Evolutionary conservation across 1,140 invertebrate species (phyloP).

Genomic region (Globodera ellingtonae): DNA sequence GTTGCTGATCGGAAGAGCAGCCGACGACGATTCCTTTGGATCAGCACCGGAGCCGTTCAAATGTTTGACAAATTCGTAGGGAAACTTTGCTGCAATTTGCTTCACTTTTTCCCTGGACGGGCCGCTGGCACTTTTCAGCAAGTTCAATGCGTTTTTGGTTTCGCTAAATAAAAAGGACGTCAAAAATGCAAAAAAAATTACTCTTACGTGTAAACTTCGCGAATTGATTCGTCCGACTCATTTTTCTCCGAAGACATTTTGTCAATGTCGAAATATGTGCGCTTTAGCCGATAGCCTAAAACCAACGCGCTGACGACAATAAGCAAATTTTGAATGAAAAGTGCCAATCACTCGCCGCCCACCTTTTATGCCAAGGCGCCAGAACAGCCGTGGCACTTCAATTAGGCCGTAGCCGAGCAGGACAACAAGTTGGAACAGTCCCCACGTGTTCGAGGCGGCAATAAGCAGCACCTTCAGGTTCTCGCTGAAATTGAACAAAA

Average conservation of each 20-base stretch:
- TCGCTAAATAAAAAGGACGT: conserved; percentile 49
- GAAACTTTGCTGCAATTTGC: conserved; percentile 54
- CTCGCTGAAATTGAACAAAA: conserved; percentile 69
- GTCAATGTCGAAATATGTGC: conserved; percentile 93
- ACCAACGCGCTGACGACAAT: conserved; percentile 4
- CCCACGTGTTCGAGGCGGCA: conserved; percentile 99
- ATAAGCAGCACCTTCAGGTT: conserved; percentile 94
- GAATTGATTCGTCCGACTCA: conserved; percentile 91
- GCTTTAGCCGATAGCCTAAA: conserved; percentile 72
- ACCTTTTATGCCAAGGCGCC: conserved; percentile 68
- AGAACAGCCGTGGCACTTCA: conserved; percentile 86
- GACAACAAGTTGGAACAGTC: conserved; percentile 88
- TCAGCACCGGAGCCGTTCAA: conserved; percentile 11
- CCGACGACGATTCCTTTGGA: neutral
- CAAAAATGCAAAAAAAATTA: neutral
- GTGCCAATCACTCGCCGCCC: neutral
- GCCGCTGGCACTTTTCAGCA: conserved; percentile 56
- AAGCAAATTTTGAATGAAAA: neutral
- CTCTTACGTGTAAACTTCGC: conserved; percentile 87
- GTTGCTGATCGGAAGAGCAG: neutral
- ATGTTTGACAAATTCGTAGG: conserved; percentile 29
- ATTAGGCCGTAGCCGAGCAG: conserved; percentile 94
- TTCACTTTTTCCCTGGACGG: conserved; percentile 49
- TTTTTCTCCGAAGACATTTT: conserved; percentile 93
- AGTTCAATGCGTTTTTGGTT: conserved; percentile 54